Percentiles rank a stretch among this genome's conserved stretches.
Evolutionary conservation across 2,888 invertebrate genomes (phyloP).

Genomic region (Unio pictorum): DNA sequence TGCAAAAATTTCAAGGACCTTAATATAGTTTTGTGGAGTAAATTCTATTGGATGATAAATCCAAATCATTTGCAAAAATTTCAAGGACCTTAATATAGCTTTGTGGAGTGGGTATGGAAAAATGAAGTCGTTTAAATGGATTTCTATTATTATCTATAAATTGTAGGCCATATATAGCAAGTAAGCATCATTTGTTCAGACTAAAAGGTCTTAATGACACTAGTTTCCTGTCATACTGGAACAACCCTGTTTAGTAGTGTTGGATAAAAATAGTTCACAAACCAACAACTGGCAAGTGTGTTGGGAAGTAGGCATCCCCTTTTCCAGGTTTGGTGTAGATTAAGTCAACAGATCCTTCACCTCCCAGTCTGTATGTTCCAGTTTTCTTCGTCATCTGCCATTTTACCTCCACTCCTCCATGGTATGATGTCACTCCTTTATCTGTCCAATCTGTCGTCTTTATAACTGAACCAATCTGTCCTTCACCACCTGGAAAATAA

Average conservation of each 20-base stretch:
- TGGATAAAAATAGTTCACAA: not conserved
- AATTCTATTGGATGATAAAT: too few species aligned
- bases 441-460: constrained; percentile 28
- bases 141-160: too few species aligned
- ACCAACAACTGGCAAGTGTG: constrained; percentile 50
- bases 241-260: not conserved
- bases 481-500: constrained; percentile 26
- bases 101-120: too few species aligned
- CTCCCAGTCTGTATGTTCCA: constrained; percentile 39
- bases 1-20: too few species aligned
- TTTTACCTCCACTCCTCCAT: constrained; percentile 44
- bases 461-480: constrained; percentile 28
- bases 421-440: constrained; percentile 9
- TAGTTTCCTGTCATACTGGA: not conserved
- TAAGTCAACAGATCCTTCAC: constrained; percentile 50
- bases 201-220: too few species aligned
- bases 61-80: too few species aligned
- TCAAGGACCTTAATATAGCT: too few species aligned
- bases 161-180: too few species aligned
- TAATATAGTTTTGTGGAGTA: too few species aligned
- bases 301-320: constrained; percentile 36
- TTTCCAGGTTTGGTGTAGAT: constrained; percentile 28
- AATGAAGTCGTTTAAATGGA: too few species aligned
- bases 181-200: too few species aligned
- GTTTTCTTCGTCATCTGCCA: constrained; percentile 38